phyloP scores from a whole-genome alignment of 2,888 invertebrate species.

The Ectemnius lituratus region DNA sequence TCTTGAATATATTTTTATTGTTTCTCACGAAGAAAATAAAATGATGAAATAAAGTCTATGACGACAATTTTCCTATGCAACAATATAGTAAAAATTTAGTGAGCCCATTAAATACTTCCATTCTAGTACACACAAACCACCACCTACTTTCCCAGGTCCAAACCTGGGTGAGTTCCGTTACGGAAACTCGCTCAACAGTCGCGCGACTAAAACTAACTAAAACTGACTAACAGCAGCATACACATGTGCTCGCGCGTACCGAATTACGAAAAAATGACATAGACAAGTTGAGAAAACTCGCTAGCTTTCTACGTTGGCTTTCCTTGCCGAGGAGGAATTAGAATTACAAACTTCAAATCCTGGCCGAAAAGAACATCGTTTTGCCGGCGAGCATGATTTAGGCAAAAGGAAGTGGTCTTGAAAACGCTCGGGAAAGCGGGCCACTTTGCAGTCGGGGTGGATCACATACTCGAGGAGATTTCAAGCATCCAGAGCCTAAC shows the following conservation, averaged over 20 bases:
- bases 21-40: too few relatives aligned
- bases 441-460: background rate
- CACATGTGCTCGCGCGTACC: conserved; percentile 36
- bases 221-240: conserved; percentile 33
- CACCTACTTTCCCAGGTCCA: too few relatives aligned
- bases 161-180: too few relatives aligned
- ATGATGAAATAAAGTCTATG: too few relatives aligned
- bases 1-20: too few relatives aligned
- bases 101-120: too few relatives aligned
- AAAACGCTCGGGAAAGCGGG: conserved; percentile 4
- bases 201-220: background rate
- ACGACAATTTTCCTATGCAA: too few relatives aligned
- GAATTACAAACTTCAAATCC: background rate
- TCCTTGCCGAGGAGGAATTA: background rate
- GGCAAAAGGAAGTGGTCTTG: conserved; percentile 1
- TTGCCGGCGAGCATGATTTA: background rate
- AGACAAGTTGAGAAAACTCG: background rate
- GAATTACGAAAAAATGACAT: conserved; percentile 31
- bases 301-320: background rate
- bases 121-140: too few relatives aligned
- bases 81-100: too few relatives aligned
- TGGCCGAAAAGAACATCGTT: background rate
- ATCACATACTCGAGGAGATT: too few relatives aligned
- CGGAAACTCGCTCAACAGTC: too few relatives aligned
- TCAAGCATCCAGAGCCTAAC: too few relatives aligned